These are phyloP conservation scores for Acanthiza pusilla DNA, from an alignment of 2,797 vertebrate genomes.

Conservation along the genomic window DNA sequence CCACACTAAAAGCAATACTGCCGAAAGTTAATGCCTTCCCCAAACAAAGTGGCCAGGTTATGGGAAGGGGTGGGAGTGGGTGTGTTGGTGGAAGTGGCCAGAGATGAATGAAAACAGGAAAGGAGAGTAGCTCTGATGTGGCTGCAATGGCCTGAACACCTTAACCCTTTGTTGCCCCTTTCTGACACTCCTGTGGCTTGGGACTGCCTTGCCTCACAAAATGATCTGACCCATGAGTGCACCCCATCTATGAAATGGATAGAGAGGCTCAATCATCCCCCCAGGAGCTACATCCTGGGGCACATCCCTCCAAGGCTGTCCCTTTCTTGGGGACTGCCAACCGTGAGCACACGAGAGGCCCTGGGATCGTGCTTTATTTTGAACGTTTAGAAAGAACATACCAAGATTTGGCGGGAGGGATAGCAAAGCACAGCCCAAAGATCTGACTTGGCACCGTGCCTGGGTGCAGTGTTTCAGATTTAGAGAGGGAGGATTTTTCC, in stretches of 20 bases:
- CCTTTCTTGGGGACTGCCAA: not conserved
- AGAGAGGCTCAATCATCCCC: not conserved
- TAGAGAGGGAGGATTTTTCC: not conserved
- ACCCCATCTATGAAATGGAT: not conserved
- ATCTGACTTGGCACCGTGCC: not conserved
- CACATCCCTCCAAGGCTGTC: not conserved
- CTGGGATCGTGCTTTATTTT: not conserved
- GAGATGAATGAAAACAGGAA: slow-evolving; percentile 65
- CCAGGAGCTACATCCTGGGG: not conserved
- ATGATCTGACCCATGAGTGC: not conserved
- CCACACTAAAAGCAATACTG: not conserved
- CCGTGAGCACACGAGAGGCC: rapidly evolving
- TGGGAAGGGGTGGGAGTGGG: slow-evolving; percentile 42
- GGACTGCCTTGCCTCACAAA: not conserved
- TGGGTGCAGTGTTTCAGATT: not conserved
- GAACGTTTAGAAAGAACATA: not conserved
- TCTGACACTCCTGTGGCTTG: not conserved
- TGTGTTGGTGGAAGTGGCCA: slow-evolving; percentile 25
- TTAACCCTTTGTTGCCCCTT: slow-evolving; percentile 46
- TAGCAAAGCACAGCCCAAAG: not conserved
- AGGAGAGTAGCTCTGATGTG: slow-evolving; percentile 26
- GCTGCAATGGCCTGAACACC: not conserved
- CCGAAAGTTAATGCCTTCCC: slow-evolving; percentile 3
- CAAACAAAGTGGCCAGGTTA: slow-evolving; percentile 41
- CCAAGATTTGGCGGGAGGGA: not conserved